Evolutionary conservation across 2,113 vertebrate genomes (phyloP).

Genomic region (Turnix velox): DNA sequence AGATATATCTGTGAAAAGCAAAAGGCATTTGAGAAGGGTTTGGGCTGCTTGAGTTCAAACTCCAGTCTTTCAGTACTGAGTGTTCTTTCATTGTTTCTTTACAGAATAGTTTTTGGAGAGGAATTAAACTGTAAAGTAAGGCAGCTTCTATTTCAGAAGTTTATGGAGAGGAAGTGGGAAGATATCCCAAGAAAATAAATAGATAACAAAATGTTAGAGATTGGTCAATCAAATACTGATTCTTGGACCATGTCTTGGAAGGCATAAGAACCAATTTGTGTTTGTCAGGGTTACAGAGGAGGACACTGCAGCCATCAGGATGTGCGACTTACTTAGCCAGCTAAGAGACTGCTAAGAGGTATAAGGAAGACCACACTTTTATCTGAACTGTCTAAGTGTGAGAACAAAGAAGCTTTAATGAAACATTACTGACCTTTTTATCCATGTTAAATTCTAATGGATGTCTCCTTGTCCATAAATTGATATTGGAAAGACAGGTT

Average conservation of each 20-base stretch:
- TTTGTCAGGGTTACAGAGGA: not conserved
- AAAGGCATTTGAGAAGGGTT: not conserved
- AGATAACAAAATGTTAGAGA: not conserved
- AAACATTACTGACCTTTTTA: not conserved
- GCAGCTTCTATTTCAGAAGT: not conserved
- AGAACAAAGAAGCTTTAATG: not conserved
- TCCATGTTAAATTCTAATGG: not conserved
- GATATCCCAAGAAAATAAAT: not conserved
- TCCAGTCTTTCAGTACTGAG: not conserved
- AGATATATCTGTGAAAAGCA: not conserved
- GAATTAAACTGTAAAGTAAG: not conserved
- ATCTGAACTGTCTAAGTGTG: not conserved
- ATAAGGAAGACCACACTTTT: not conserved
- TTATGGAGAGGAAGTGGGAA: not conserved
- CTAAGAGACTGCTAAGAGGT: too few species aligned
- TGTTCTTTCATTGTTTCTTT: not conserved
- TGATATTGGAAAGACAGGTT: not conserved
- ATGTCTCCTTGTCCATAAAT: not conserved
- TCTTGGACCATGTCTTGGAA: not conserved
- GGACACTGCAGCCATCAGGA: fast-evolving
- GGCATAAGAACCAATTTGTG: not conserved
- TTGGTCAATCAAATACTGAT: not conserved
- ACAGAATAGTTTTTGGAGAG: not conserved
- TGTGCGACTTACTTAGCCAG: not conserved
- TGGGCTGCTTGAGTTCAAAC: not conserved